Base-by-base conservation (phyloP, 1,140 invertebrate species). In the Drosophila eugracilis region DNA sequence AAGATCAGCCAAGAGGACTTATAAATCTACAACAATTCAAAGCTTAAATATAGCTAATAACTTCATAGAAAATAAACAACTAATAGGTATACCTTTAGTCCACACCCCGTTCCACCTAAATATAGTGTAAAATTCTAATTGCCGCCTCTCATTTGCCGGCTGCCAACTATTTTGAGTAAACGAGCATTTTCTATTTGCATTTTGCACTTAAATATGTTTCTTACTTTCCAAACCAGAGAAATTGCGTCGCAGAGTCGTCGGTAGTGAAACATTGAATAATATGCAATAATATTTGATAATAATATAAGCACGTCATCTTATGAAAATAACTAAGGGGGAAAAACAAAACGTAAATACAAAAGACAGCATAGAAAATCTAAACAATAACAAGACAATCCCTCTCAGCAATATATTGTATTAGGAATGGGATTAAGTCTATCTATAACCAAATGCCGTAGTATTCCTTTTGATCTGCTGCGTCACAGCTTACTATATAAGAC, bases 151-250 rank as follows among this genome's bases (percentile, higher is more conserved):
- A n/a, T n/a, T 39, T 79, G 37, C 62, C 55, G 19, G 34, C 55
- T 74, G 54, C 44, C 37, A 62, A 77, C 77, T 85, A 77, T 76
- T 73, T 80, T 80, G 50, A 86, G 72, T 30, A 66, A 55, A 58
- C 55, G 49, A 71, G 44, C 54, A 53, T 17, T 52, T 67, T 19
- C 34, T 32, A 48, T 66, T 66, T 66, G 36, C 62, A 67, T 67
- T 53, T 53, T 52, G 36, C 49, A 57, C 41, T 65, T 84, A 60
- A 79, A 85, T 79, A 63, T 67, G 79, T 42, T 41, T 66, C 21
- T 37, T 67, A 53, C 62, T 26, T 66, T 67, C 37, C 1, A 9
- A 30, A 24, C n/a, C n/a, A 32, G 34, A 37, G 12, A 48, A 75
- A 75, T 75, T 75, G 72, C 72, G 72, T 50, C 37, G 48, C 58